Evolutionary conservation across 1,140 invertebrate genomes (phyloP), one percentile per base, ranked within the genome.

Genomic region (Drosophila mauritiana): DNA sequence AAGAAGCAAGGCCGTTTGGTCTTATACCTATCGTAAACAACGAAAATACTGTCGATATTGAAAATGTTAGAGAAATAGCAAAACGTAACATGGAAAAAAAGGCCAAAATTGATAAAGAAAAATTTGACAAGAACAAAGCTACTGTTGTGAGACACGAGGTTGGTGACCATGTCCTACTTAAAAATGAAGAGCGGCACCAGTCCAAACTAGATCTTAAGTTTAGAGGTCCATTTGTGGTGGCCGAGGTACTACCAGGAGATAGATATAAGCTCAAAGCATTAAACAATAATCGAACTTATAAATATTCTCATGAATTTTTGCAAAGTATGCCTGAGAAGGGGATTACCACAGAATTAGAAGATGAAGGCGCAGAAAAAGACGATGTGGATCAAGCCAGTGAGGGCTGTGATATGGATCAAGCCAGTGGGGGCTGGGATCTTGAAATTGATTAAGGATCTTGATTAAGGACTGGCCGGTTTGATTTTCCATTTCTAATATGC

Each of bases 301-400:
- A 68, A 43, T 68, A 40, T 31, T 36, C 42, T 11, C 59, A 70
- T 4, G 42, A 64, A 40, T 45, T 31, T 46, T 62, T 64, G 27
- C 51, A n/a, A 49, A 12, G 13, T 3, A 43, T 43, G 54, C 54
- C n/a, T n/a, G 25, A 43, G 22, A 42, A 43, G 22, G 54, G 15
- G 39, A 43, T 56, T 43, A 56, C 22, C 37, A 31, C 54, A 45
- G 20, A 45, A 8, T 2, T 17, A 12, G 20, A 43, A 7, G 22
- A 56, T 5, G 10, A 22, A 11, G 25, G n/a, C 12, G 22, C 15
- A 1, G 7, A 43, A 6, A 39, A 56, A 17, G 39, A 43, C 22
- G 25, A 12, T 43, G 11, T 56, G 3, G n/a, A 43, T 25, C 37
- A 22, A 43, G 25, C 39, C 25, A 12, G 39, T 56, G 25, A 56